A percentile compares a stretch with the other conserved stretches of the same genome.
phyloP scores from a whole-genome alignment of 2,797 vertebrate species.

The Podarcis siculus region DNA sequence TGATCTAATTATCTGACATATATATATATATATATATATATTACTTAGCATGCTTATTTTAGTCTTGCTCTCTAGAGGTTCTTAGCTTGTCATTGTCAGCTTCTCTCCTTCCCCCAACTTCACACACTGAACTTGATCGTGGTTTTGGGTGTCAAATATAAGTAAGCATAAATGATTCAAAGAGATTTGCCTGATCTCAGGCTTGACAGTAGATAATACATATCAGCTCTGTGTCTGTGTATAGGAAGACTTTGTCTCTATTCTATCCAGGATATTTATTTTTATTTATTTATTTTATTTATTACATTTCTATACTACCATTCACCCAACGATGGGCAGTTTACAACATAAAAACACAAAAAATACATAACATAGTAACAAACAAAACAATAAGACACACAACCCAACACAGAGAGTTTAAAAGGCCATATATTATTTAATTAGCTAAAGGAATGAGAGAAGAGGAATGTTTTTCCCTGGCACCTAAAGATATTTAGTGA shows the following conservation, averaged over 20 bases:
- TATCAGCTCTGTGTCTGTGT: background rate
- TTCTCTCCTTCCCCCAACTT: background rate
- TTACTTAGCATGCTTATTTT: slow-evolving; percentile 8
- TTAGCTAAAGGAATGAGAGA: too few species aligned
- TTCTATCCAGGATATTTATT: background rate
- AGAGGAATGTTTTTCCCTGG: too few species aligned
- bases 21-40: background rate
- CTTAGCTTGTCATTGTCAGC: background rate
- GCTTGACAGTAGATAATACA: background rate
- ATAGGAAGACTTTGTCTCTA: background rate
- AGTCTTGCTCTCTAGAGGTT: background rate
- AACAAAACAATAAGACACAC: too few species aligned
- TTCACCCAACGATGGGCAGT: too few species aligned
- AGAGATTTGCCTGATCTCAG: background rate
- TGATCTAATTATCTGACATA: background rate
- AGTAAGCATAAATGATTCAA: slow-evolving; percentile 1
- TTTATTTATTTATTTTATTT: too few species aligned
- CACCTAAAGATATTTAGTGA: too few species aligned
- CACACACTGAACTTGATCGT: background rate
- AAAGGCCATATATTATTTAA: too few species aligned
- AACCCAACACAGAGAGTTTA: too few species aligned
- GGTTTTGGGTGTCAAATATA: background rate
- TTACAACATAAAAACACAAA: too few species aligned
- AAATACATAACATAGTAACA: too few species aligned
- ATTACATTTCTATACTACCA: too few species aligned